Evolutionary conservation across 2,113 vertebrate species (phyloP).

Genomic region (Macquaria ambigua): DNA sequence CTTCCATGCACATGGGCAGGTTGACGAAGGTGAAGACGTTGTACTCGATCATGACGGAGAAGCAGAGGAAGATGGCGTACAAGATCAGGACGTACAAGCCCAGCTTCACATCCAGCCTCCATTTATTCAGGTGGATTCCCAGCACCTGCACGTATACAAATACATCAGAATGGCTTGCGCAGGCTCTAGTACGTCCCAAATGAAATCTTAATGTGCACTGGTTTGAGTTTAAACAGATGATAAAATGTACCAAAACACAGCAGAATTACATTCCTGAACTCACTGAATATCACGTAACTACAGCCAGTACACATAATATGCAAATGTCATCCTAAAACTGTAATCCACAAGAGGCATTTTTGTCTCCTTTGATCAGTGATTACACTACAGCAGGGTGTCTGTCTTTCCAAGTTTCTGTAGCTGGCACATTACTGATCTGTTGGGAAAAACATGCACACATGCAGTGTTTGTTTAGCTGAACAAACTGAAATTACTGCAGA

Average conservation of each 20-base stretch:
- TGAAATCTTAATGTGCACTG: not conserved
- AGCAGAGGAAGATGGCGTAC: constrained; percentile 94
- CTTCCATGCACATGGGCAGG: constrained; percentile 95
- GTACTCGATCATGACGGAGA: constrained; percentile 98
- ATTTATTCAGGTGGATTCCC: constrained; percentile 95
- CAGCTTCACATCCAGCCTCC: constrained; percentile 94
- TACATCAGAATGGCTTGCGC: not conserved
- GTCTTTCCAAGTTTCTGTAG: not conserved
- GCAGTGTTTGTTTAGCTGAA: not conserved
- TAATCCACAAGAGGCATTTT: not conserved
- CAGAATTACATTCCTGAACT: not conserved
- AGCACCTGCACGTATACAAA: constrained; percentile 84
- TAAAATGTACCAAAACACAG: too few relatives aligned
- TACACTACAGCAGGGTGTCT: not conserved
- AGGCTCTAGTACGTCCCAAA: not conserved
- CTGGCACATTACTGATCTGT: not conserved
- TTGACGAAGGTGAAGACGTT: constrained; percentile 99
- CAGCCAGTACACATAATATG: not conserved
- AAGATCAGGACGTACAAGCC: constrained; percentile 92
- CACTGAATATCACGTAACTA: not conserved
- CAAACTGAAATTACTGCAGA: not conserved
- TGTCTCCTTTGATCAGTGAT: not conserved
- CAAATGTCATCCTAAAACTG: not conserved
- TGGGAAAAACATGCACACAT: not conserved
- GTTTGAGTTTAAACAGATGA: not conserved